Evolutionary conservation across 2,113 vertebrate species (phyloP).

Genomic region (Oryzias woworae): DNA sequence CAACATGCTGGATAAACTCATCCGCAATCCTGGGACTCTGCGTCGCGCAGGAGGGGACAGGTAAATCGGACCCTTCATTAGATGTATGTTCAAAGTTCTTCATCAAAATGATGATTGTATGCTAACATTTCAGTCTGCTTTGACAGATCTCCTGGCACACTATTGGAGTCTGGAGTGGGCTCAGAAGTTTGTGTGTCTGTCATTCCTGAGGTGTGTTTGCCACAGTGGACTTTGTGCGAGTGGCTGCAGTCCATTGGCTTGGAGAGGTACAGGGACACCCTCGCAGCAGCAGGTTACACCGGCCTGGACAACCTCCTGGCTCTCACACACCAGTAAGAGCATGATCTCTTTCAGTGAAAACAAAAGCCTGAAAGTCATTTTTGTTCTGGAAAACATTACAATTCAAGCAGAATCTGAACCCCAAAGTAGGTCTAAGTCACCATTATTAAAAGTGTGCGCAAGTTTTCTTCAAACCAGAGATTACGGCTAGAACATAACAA

Average conservation of each 20-base stretch:
- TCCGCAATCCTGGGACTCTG: constrained; percentile 94
- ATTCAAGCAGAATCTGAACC: constrained; percentile 5
- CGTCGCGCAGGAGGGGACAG: constrained; percentile 92
- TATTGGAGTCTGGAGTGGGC: constrained; percentile 89
- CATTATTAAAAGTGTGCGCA: neutral
- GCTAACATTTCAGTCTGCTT: constrained; percentile 16
- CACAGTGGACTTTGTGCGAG: constrained; percentile 85
- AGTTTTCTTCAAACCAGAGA: neutral
- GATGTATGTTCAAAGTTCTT: no score
- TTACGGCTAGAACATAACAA: neutral
- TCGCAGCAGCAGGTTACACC: constrained; percentile 94
- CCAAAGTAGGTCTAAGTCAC: neutral
- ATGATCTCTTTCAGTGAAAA: neutral
- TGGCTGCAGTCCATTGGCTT: constrained; percentile 96
- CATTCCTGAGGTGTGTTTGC: constrained; percentile 85
- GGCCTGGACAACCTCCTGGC: constrained; percentile 91
- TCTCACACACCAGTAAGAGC: constrained; percentile 98
- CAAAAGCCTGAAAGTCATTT: neutral
- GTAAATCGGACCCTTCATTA: constrained; percentile 57
- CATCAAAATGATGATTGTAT: constrained; percentile 2
- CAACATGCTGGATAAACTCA: constrained; percentile 98
- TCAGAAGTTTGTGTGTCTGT: constrained; percentile 89
- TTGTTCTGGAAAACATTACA: neutral
- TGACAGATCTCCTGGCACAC: constrained; percentile 84
- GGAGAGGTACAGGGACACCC: constrained; percentile 96